Evolutionary conservation across 1,140 invertebrate genomes (phyloP), one percentile per base, ranked within the genome.

Genomic region (Cyclina sinensis): DNA sequence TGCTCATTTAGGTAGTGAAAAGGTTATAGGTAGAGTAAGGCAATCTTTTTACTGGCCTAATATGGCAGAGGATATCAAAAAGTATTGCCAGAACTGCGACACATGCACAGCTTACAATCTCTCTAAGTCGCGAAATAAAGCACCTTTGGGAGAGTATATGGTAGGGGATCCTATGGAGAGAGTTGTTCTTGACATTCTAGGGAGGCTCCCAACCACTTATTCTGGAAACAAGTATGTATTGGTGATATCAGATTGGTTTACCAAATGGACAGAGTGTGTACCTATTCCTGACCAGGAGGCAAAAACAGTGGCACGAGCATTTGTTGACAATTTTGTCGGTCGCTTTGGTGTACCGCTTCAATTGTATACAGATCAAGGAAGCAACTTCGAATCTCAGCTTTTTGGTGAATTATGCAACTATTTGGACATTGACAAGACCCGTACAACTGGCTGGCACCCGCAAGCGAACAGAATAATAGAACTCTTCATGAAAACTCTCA

Each of bases 301-400:
- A 32, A 46, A 85, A 43, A 94, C 93, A 11, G 89, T 94, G 11
- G 95, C 94, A 11, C 83, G 94, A 35, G 90, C 86, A 0, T 88
- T 95, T 21, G 89, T 95, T 1, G 68, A 94, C 43, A 80, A 94
- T 14, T 90, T 94, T 21, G n/a, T n/a, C n/a, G n/a, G n/a, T n/a
- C n/a, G 78, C 32, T 81, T 59, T 57, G 51, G 78, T 21, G 54
- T 81, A 12, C 78, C 78, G 3, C n/a, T 81, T 4, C 51, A 81
- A 48, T 14, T 59, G 5, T 30, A 81, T 30, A 37, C 78, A 7
- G 78, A 81, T 24, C 48, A 62, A 37, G 78, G 78, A 3, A 81
- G 12, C 1, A 24, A 30, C 24, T 81, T 81, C n/a, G 54, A 37
- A 16, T 81, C 78, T 4, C 7, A 32, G 14, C 32, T 81, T 21